Evolutionary conservation across 2,888 invertebrate species (phyloP).

Genomic region (Drosophila quasianomalipes): DNA sequence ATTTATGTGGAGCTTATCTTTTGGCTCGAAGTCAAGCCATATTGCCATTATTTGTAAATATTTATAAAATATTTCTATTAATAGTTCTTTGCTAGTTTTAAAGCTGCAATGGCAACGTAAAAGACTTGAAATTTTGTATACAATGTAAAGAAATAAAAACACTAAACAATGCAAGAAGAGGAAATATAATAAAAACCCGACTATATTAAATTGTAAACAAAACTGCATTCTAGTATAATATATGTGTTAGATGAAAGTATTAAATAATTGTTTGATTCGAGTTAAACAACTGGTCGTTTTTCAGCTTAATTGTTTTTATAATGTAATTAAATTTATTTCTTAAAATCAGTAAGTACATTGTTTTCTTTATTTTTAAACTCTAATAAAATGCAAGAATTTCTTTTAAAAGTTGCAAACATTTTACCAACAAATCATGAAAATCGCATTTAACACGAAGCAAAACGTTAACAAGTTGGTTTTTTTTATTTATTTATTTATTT

Average conservation of each 20-base stretch:
- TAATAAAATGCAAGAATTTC: constrained; percentile 67
- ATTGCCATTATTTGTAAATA: constrained; percentile 79
- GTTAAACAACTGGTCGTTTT: constrained; percentile 10
- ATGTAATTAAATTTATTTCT: constrained; percentile 59
- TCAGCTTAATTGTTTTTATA: constrained; percentile 13
- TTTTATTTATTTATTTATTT: background rate
- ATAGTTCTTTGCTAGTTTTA: constrained; percentile 30
- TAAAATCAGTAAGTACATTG: constrained; percentile 60
- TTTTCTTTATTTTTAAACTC: constrained; percentile 30
- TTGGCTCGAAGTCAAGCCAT: constrained; percentile 47
- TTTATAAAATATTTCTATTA: constrained; percentile 65
- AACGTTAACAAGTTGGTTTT: constrained; percentile 54
- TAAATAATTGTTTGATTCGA: constrained; percentile 39
- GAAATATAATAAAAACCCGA: background rate
- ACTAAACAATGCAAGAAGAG: background rate
- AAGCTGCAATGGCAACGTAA: constrained; percentile 58
- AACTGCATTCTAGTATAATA: constrained; percentile 24
- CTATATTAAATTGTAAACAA: constrained; percentile 16
- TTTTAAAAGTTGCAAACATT: constrained; percentile 20
- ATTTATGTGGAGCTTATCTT: constrained; percentile 37
- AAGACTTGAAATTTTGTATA: constrained; percentile 66
- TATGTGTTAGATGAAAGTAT: constrained; percentile 38
- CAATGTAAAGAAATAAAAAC: constrained; percentile 29
- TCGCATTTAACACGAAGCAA: constrained; percentile 55
- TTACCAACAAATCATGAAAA: constrained; percentile 46